Conservation (phyloP, 2,888 invertebrate species). For the Erebia palarica region DNA sequence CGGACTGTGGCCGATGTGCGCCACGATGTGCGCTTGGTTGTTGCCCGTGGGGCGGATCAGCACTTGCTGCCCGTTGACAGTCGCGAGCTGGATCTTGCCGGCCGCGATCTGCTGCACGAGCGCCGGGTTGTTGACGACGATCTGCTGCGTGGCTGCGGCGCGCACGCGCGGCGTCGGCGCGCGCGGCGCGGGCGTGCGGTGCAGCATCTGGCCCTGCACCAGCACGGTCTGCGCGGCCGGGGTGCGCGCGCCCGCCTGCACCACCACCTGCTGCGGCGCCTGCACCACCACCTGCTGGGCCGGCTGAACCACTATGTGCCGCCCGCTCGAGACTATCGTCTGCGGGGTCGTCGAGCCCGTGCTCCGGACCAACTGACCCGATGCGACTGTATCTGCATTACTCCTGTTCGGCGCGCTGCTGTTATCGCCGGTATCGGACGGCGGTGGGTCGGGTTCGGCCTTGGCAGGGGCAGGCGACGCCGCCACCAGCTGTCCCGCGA, state of each 20-base stretch:
- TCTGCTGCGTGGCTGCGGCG: constrained; percentile 82
- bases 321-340: constrained; percentile 30
- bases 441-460: constrained; percentile 47
- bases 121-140: constrained; percentile 89
- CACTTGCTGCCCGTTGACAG: constrained; percentile 93
- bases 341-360: constrained; percentile 36
- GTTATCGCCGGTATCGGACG: constrained; percentile 44
- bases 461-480: constrained; percentile 55
- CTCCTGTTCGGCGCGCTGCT: constrained; percentile 45
- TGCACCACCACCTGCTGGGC: constrained; percentile 42
- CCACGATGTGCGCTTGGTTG: constrained; percentile 90
- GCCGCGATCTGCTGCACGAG: constrained; percentile 91
- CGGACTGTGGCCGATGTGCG: constrained; percentile 85
- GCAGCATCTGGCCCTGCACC: constrained; percentile 53
- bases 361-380: constrained; percentile 32
- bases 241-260: constrained; percentile 52
- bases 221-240: constrained; percentile 60
- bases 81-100: constrained; percentile 92
- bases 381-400: constrained; percentile 42
- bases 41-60: constrained; percentile 90
- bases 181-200: constrained; percentile 45
- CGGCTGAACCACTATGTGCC: constrained; percentile 42
- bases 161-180: constrained; percentile 57
- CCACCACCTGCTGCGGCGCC: constrained; percentile 53
- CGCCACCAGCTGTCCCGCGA: constrained; percentile 70